Percentiles rank a stretch among this genome's conserved stretches.
These are phyloP conservation scores for Hipparchia sbordonii DNA, from an alignment of 2,888 invertebrate species.

Conservation along the genomic window DNA sequence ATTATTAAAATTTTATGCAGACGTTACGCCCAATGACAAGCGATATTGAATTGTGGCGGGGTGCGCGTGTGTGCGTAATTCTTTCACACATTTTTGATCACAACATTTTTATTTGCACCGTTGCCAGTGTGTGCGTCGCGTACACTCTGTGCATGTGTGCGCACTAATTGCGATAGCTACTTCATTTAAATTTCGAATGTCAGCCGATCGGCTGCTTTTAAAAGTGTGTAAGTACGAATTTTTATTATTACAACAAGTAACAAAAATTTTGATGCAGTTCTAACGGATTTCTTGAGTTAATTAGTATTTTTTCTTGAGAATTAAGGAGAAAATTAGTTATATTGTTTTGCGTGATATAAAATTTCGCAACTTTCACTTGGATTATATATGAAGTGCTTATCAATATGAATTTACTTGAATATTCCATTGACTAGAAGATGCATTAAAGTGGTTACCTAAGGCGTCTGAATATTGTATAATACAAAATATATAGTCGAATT, in stretches of 20 bases:
- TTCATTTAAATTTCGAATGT: conserved; percentile 83
- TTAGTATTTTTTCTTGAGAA: background rate
- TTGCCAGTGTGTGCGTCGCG: conserved; percentile 52
- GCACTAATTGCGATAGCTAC: conserved; percentile 81
- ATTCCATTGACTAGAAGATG: no score
- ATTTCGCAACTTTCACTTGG: no score
- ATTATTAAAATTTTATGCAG: conserved; percentile 51
- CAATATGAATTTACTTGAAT: no score
- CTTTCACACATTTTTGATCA: conserved; percentile 80
- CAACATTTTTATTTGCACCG: conserved; percentile 73
- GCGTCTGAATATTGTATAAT: no score
- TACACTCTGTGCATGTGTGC: conserved; percentile 52
- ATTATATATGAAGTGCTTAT: no score
- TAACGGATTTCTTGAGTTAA: no score
- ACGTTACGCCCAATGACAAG: conserved; percentile 74
- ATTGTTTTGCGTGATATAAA: no score
- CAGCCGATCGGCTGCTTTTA: conserved; percentile 53
- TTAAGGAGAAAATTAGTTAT: no score
- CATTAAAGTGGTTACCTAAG: no score
- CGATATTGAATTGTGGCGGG: conserved; percentile 77
- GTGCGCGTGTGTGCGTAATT: conserved; percentile 66
- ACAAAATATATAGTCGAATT: background rate
- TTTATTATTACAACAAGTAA: conserved; percentile 31
- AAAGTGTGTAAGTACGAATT: conserved; percentile 59
- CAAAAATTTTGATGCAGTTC: no score